Evolutionary conservation across 2,113 vertebrate species (phyloP), one percentile per base, ranked within the genome.

Genomic region (Plotosus lineatus): DNA sequence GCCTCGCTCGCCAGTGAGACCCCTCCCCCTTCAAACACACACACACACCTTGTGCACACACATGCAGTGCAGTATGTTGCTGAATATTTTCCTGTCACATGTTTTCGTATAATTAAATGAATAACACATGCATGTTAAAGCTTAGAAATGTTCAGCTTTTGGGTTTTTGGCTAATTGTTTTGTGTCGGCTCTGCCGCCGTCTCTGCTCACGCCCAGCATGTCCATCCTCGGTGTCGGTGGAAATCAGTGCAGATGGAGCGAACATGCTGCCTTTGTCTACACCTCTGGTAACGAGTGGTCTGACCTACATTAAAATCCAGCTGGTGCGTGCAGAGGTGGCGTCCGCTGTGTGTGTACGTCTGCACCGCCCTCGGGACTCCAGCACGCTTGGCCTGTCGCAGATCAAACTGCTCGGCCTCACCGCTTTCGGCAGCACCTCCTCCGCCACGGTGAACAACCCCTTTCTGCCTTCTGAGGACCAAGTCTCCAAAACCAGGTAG

Each of bases 401-500:
- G 85, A 97, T 99, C 90, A 99, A 99, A 68, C 94, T 99, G 48
- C 56, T 99, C 26, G 97, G 97, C 75, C 95, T 99, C 80, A 99
- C 98, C 0, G 98, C 97, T 23, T 99, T 99, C 0, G 97, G 98
- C 3, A 98, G 96, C 91, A 99, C 97, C 15, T 99, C 98, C 4
- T 99, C 97, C 50, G 97, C 98, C 80, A 99, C 98, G 0, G 96
- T 99, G 84, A 99, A 97, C 88, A 99, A 99, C 87, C 98, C 98
- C 1, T 99, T 99, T 88, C 94, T 99, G 83, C 97, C 98, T 10
- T 98, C 97, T 19, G 98, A 99, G 92, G 98, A 99, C 91, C 98
- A 99, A 83, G 97, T 99, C 75, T 99, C 98, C 60, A 99, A 99
- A 94, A 99, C 98, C 68, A 99, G 97, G 98, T 99, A 77, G n/a